Percentiles rank a stretch among this genome's conserved stretches.
Conservation (phyloP, 53 echinoderm and acorn worm species). For the Stichopus horrens region DNA sequence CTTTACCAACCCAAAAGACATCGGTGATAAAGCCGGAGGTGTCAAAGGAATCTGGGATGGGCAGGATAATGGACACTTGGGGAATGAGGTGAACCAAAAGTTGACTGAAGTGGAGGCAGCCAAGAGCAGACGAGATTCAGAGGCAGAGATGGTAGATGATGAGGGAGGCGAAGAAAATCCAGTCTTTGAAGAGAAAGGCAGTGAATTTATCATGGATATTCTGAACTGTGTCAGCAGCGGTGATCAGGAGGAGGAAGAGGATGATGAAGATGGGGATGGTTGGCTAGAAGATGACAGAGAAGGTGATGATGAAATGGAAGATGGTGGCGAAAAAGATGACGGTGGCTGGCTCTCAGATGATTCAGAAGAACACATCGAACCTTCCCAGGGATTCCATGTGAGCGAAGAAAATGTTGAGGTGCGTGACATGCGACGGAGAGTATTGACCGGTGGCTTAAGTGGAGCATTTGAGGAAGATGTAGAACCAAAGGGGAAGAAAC, state of each 20-base stretch:
- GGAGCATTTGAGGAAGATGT: background rate
- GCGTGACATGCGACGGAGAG: background rate
- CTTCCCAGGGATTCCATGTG: slow-evolving; percentile 2
- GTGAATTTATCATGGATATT: background rate
- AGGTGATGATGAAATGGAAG: slow-evolving; percentile 5
- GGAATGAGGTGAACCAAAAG: background rate
- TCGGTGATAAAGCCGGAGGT: background rate
- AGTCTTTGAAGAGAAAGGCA: background rate
- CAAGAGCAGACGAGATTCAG: background rate
- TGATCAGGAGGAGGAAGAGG: slow-evolving; percentile 9
- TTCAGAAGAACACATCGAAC: background rate
- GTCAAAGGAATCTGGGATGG: background rate
- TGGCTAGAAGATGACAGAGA: slow-evolving; percentile 12
- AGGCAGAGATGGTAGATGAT: background rate
- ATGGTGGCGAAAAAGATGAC: background rate
- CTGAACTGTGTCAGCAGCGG: background rate
- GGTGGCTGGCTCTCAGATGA: slow-evolving; percentile 17
- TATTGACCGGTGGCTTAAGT: background rate
- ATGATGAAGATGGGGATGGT: slow-evolving; percentile 7
- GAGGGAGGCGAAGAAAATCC: background rate
- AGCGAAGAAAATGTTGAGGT: background rate
- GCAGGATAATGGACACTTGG: background rate
- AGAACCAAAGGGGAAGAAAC: background rate
- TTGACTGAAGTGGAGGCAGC: background rate
- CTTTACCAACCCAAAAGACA: background rate